phyloP scores from a whole-genome alignment of 2,888 invertebrate genomes.

The Phortica okadai region DNA sequence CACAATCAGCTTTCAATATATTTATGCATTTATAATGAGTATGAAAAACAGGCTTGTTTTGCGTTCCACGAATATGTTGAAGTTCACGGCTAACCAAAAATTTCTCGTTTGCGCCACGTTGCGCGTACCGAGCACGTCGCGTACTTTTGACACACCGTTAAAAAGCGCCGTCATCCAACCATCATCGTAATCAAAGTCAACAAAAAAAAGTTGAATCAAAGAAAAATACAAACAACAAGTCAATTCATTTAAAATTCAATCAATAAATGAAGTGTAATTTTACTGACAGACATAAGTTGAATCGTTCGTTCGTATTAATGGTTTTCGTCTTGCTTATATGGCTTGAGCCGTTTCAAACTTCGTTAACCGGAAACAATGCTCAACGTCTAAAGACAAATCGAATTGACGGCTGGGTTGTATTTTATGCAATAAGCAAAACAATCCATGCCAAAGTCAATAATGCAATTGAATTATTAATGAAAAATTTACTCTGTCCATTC shows the following conservation, averaged over 20 bases:
- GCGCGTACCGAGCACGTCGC: background rate
- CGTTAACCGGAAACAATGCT: slow-evolving; percentile 3
- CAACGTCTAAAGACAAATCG: background rate
- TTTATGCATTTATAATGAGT: slow-evolving; percentile 69
- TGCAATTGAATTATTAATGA: background rate
- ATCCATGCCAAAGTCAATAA: background rate
- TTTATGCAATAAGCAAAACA: background rate
- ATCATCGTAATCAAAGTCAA: slow-evolving; percentile 53
- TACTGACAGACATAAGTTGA: slow-evolving; percentile 38
- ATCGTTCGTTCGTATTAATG: background rate
- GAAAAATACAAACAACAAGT: background rate
- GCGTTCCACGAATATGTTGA: background rate
- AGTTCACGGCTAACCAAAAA: background rate
- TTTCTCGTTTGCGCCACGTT: background rate
- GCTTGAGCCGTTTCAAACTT: background rate
- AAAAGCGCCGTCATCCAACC: too few relatives aligned
- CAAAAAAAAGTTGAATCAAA: slow-evolving; percentile 34
- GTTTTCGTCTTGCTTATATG: background rate
- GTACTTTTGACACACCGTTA: background rate
- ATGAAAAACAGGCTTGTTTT: background rate
- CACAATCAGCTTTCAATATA: slow-evolving; percentile 61
- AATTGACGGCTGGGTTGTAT: background rate
- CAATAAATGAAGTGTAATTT: slow-evolving; percentile 62
- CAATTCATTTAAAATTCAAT: slow-evolving; percentile 63
- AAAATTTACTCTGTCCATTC: background rate